phyloP scores from a whole-genome alignment of 2,113 vertebrate genomes.

The Zapornia atra region DNA sequence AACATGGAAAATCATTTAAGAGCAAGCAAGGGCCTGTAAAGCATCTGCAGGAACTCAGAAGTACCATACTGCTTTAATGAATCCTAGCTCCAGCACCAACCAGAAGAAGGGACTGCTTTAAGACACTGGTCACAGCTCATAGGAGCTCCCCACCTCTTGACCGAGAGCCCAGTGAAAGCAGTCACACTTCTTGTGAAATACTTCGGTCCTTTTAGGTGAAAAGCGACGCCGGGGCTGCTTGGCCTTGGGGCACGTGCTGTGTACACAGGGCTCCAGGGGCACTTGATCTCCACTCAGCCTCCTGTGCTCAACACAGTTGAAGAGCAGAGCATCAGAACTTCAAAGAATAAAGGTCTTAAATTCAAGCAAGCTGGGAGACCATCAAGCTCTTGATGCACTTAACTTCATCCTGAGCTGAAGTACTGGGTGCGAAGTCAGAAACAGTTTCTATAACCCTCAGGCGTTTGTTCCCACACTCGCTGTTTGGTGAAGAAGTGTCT shows the following conservation, averaged over 20 bases:
- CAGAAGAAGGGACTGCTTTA: background rate
- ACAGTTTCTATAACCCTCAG: background rate
- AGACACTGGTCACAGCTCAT: accelerated
- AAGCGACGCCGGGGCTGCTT: accelerated
- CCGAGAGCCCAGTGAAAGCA: background rate
- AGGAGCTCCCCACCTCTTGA: background rate
- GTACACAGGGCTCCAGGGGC: background rate
- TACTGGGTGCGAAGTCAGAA: background rate
- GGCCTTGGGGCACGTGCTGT: accelerated
- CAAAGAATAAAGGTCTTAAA: background rate
- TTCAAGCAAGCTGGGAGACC: background rate
- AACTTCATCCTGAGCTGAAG: background rate
- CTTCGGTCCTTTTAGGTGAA: background rate
- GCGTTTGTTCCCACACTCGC: background rate
- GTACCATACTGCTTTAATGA: background rate
- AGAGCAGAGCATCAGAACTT: background rate
- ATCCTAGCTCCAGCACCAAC: background rate
- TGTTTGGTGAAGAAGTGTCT: background rate
- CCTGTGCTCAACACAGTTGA: accelerated
- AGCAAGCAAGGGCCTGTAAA: background rate
- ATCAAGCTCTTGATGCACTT: accelerated
- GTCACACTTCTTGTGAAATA: background rate
- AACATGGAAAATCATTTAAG: background rate
- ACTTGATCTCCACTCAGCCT: background rate
- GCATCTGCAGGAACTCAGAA: background rate